Conservation (phyloP, 2,797 vertebrate genomes). For the Urosaurus nigricauda region DNA sequence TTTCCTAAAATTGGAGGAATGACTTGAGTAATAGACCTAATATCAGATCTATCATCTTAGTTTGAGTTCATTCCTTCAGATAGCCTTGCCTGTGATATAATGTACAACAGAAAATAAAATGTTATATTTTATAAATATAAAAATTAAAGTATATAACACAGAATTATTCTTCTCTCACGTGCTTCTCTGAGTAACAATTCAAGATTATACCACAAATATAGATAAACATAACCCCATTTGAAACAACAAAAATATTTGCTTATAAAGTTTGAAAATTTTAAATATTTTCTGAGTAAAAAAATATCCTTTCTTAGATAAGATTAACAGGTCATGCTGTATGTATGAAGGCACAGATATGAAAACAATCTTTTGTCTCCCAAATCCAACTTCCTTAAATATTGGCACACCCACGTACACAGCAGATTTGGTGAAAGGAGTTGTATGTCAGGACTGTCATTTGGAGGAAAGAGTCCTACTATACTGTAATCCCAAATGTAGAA, state of each 20-base stretch:
- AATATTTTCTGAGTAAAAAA: not conserved
- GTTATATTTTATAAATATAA: not conserved
- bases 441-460: not conserved
- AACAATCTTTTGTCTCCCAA: not conserved
- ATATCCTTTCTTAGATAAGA: not conserved
- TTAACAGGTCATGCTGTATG: not conserved
- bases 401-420: not conserved
- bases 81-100: not conserved
- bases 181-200: not conserved
- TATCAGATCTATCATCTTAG: not conserved
- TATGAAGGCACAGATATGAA: not conserved
- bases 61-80: not conserved
- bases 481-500: not conserved
- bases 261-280: not conserved
- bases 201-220: not conserved
- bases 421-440: not conserved
- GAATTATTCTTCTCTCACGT: not conserved
- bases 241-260: not conserved
- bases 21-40: not conserved
- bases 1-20: not conserved
- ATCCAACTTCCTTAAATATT: not conserved
- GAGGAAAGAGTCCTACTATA: not conserved
- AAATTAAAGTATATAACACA: not conserved
- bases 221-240: not conserved
- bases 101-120: not conserved